A percentile compares a stretch with the other conserved stretches of the same genome.
phyloP scores from a whole-genome alignment of 2,888 invertebrate genomes.

The Pyrrhosoma nymphula region DNA sequence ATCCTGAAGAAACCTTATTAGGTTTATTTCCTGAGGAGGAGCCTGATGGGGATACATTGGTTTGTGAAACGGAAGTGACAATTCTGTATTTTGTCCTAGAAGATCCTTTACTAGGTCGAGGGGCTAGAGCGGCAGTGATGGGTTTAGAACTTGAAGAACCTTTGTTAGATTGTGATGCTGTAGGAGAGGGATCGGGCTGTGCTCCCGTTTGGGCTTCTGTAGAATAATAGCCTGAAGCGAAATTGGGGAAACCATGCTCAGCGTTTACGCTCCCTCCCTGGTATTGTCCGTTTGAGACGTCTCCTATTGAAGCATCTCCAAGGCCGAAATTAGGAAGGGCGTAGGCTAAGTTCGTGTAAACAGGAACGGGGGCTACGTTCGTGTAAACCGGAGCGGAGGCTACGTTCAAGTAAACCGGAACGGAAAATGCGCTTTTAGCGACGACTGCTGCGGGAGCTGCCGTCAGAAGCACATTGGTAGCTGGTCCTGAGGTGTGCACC shows the following conservation, averaged over 20 bases:
- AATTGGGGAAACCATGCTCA: neutral
- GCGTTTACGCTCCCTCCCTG: neutral
- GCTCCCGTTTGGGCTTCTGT: neutral
- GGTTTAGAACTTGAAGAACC: neutral
- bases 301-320: neutral
- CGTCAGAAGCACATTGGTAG: neutral
- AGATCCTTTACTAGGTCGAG: too few relatives aligned
- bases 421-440: neutral
- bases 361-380: neutral
- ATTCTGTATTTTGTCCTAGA: too few relatives aligned
- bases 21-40: neutral
- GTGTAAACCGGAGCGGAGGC: too few relatives aligned
- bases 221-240: neutral
- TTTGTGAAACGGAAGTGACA: too few relatives aligned
- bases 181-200: neutral
- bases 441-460: neutral
- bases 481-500: neutral
- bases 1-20: neutral
- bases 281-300: neutral
- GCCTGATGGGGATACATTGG: neutral
- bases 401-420: neutral
- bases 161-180: neutral
- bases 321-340: neutral
- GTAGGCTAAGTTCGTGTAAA: neutral
- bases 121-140: too few relatives aligned